phyloP scores from a whole-genome alignment of 2,888 invertebrate genomes.

The Dryobotodes eremita region DNA sequence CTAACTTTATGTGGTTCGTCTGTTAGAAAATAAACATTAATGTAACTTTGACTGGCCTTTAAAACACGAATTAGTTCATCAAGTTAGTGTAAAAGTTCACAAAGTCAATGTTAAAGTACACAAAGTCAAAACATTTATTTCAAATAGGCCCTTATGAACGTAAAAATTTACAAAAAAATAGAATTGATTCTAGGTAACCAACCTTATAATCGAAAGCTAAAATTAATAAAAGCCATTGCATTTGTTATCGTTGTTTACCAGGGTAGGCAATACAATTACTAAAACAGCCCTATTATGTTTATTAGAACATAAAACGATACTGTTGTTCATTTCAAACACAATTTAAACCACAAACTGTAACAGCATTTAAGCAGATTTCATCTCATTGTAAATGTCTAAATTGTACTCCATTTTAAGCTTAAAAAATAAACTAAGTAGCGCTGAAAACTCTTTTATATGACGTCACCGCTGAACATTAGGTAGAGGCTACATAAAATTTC shows the following conservation, averaged over 20 bases:
- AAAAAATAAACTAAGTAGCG: constrained; percentile 14
- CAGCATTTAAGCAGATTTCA: neutral
- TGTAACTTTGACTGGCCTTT: no score
- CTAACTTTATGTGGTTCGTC: neutral
- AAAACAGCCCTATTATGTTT: constrained; percentile 12
- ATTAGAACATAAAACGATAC: constrained; percentile 31
- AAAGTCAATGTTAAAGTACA: no score
- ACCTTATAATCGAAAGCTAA: neutral
- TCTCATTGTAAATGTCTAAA: neutral
- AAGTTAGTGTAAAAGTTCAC: no score
- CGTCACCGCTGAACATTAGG: constrained; percentile 31
- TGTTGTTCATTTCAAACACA: constrained; percentile 18
- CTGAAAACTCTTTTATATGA: constrained; percentile 18
- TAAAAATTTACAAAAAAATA: no score
- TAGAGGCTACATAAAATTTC: constrained; percentile 50
- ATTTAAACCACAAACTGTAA: constrained; percentile 16
- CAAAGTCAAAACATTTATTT: no score
- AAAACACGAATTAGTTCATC: no score
- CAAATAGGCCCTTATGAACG: no score
- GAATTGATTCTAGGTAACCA: no score
- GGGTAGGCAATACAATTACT: neutral
- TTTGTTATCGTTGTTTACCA: neutral
- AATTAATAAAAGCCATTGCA: neutral
- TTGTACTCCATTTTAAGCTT: neutral
- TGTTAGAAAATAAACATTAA: no score